Percentiles rank a stretch among this genome's conserved stretches.
Evolutionary conservation across 2,797 vertebrate genomes (phyloP).

Genomic region (Pseudochirops cupreus): DNA sequence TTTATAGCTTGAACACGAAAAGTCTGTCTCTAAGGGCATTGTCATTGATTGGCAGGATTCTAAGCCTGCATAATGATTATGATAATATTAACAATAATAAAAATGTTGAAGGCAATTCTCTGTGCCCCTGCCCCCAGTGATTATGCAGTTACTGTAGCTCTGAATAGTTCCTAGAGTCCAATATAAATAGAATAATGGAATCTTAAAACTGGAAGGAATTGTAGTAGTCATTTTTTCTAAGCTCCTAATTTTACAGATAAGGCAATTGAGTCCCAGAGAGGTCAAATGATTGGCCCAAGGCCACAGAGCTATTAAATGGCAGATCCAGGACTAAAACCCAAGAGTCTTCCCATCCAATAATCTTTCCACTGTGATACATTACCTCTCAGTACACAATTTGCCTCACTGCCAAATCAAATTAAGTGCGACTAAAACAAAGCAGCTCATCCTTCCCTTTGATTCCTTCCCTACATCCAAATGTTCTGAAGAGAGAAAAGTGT

Average conservation of each 20-base stretch:
- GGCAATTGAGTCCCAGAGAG: background rate
- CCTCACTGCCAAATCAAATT: background rate
- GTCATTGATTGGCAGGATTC: background rate
- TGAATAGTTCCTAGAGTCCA: background rate
- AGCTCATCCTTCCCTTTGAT: background rate
- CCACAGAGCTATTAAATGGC: background rate
- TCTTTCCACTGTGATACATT: background rate
- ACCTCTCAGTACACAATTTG: background rate
- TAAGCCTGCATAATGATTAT: background rate
- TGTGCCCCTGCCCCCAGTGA: no score
- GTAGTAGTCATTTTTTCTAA: background rate
- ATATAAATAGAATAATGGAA: background rate
- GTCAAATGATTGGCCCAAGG: background rate
- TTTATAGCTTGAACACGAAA: conserved; percentile 8
- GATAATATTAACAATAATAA: background rate
- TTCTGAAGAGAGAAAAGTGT: background rate
- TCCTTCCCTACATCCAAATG: background rate
- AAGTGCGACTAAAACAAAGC: background rate
- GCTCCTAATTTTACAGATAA: background rate
- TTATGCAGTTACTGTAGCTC: background rate
- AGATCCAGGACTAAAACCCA: background rate
- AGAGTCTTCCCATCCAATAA: background rate
- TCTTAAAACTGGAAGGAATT: background rate
- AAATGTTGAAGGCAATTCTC: background rate
- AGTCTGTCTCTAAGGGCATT: background rate